Evolutionary conservation across 2,797 vertebrate genomes (phyloP).

Genomic region (Huso huso): DNA sequence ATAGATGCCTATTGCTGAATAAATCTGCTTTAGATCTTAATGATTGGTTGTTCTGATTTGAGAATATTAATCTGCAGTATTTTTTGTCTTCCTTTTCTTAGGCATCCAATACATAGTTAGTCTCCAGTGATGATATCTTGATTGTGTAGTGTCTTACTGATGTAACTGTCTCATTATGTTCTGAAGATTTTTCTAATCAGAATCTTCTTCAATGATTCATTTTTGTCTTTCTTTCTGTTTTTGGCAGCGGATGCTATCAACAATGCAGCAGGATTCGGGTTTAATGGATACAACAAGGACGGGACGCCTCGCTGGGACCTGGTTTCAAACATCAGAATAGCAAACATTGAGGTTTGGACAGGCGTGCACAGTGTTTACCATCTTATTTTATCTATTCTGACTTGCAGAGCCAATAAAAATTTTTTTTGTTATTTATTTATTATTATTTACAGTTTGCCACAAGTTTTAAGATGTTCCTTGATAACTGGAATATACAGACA

Average conservation of each 20-base stretch:
- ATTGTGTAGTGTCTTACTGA: too few relatives aligned
- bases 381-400: not conserved
- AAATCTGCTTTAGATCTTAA: too few relatives aligned
- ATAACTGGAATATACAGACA: constrained; percentile 98
- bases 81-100: too few relatives aligned
- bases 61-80: too few relatives aligned
- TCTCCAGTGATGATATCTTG: too few relatives aligned
- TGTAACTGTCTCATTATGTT: too few relatives aligned
- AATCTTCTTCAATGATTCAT: too few relatives aligned
- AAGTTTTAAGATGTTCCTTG: constrained; percentile 97
- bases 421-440: not conserved
- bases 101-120: too few relatives aligned
- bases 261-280: constrained; percentile 95
- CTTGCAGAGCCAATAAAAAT: constrained; percentile 12
- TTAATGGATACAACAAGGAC: constrained; percentile 85
- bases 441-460: constrained; percentile 77
- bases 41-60: too few relatives aligned
- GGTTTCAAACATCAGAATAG: constrained; percentile 89
- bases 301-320: constrained; percentile 83
- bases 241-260: constrained; percentile 89
- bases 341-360: constrained; percentile 80
- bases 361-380: not conserved
- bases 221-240: not conserved
- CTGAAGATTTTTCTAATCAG: too few relatives aligned
- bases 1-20: too few relatives aligned